A percentile compares a stretch with the other conserved stretches of the same genome.
phyloP scores from a whole-genome alignment of 1,140 invertebrate species.

The Drosophila mojavensis region DNA sequence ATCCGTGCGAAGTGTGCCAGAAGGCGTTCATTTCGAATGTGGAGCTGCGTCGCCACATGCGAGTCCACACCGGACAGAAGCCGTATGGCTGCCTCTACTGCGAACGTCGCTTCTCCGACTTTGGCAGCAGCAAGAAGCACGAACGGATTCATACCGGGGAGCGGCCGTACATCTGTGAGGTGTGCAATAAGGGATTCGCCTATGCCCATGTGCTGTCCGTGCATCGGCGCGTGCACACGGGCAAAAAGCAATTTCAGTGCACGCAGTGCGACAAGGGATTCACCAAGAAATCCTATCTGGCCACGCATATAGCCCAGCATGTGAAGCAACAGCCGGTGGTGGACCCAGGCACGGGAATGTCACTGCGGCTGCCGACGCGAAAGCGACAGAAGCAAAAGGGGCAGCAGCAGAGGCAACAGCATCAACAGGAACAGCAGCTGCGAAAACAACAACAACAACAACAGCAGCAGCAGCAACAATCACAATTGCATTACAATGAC shows the following conservation, averaged over 20 bases:
- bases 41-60: constrained; percentile 80
- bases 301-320: constrained; percentile 76
- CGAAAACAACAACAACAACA: not conserved
- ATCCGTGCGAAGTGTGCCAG: constrained; percentile 75
- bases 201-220: constrained; percentile 87
- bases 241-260: constrained; percentile 86
- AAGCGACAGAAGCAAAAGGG: constrained; percentile 22
- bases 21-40: constrained; percentile 83
- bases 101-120: constrained; percentile 88
- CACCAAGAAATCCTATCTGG: constrained; percentile 78
- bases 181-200: constrained; percentile 90
- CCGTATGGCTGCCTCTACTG: constrained; percentile 90
- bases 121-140: constrained; percentile 86
- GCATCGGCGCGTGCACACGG: constrained; percentile 87
- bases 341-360: not conserved
- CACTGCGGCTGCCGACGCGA: constrained; percentile 23
- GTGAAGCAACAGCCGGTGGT: not conserved
- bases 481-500: constrained; percentile 8
- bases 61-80: constrained; percentile 80
- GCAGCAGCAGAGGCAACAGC: not conserved
- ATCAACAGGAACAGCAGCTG: not conserved
- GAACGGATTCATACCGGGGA: constrained; percentile 92
- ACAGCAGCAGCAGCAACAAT: not conserved
- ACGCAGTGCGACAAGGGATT: constrained; percentile 77
- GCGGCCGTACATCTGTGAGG: constrained; percentile 88